Conservation (phyloP, 2,113 vertebrate genomes). For the Sinosuthora webbiana region DNA sequence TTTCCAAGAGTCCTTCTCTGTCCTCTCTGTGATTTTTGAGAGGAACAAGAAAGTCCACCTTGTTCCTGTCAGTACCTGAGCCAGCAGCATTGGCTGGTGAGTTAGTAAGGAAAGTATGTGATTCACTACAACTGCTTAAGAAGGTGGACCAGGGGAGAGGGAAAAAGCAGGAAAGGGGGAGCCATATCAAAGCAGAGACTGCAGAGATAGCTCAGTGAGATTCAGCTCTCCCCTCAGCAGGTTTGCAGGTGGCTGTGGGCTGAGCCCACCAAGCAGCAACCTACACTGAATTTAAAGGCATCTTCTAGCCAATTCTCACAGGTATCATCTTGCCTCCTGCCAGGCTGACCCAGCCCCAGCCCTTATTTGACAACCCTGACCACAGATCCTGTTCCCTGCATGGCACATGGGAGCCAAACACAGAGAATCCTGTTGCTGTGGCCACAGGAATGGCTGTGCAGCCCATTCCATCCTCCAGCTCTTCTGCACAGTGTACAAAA, state of each 20-base stretch:
- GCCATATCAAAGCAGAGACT: neutral
- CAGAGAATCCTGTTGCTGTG: neutral
- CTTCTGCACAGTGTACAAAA: neutral
- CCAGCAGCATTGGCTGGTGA: neutral
- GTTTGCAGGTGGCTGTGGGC: neutral
- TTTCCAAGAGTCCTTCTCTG: neutral
- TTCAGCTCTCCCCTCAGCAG: neutral
- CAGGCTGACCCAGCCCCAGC: neutral
- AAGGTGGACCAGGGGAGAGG: fast-evolving
- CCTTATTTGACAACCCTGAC: neutral
- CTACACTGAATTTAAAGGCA: neutral
- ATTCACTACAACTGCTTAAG: neutral
- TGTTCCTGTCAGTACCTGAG: neutral
- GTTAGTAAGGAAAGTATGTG: neutral
- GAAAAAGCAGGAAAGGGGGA: neutral
- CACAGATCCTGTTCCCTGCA: neutral
- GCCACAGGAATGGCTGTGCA: neutral
- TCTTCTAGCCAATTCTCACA: neutral
- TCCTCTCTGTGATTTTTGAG: neutral
- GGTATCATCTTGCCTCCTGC: neutral
- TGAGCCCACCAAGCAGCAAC: neutral
- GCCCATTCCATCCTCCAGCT: neutral
- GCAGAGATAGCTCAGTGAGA: neutral
- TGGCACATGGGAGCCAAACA: neutral
- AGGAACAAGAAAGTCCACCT: neutral